Evolutionary conservation across 2,113 vertebrate genomes (phyloP), one percentile per base, ranked within the genome.

Genomic region (Desmodus rotundus): DNA sequence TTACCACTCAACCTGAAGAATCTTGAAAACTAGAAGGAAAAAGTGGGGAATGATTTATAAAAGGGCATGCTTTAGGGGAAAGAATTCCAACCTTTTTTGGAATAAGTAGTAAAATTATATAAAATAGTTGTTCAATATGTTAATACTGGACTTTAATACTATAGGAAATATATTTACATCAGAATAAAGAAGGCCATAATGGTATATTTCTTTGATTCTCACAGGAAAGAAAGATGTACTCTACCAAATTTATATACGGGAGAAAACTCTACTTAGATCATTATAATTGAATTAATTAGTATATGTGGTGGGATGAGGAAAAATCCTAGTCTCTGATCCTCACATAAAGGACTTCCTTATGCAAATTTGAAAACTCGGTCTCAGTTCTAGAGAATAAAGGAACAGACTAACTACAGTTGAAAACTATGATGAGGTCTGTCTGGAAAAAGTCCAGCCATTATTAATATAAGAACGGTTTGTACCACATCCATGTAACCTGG

Each of bases 361-460:
- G 76, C n/a, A 94, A 94, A 91, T 85, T 87, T 96, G 58, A 61
- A 41, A 93, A 74, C 24, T 54, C 81, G 63, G 31, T 58, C 50
- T 91, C 24, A 80, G 36, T 88, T 92, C 10, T 84, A 80, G 52
- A 58, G 33, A 94, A 89, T 73, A 50, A 87, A 77, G 28, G 16
- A 89, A 77, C 5, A 63, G 2, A 74, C 4, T 61, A 45, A 88
- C 11, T 87, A 52, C 2, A 84, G 16, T 52, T 24, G 26, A 84
- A 52, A 43, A 87, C 84, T 77, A 54, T 92, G 90, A 58, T 58
- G 4, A 61, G 58, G 26, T 28, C 58, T 61, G 11, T 61, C 58
- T 31, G 11, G 58, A 31, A 61, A 61, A 61, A 61, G 58, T 61
- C 58, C 26, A 31, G 58, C 58, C 26, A 61, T 61, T 61, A 11